Base-by-base conservation (phyloP, 2,113 vertebrate genomes). In the Canis aureus region DNA sequence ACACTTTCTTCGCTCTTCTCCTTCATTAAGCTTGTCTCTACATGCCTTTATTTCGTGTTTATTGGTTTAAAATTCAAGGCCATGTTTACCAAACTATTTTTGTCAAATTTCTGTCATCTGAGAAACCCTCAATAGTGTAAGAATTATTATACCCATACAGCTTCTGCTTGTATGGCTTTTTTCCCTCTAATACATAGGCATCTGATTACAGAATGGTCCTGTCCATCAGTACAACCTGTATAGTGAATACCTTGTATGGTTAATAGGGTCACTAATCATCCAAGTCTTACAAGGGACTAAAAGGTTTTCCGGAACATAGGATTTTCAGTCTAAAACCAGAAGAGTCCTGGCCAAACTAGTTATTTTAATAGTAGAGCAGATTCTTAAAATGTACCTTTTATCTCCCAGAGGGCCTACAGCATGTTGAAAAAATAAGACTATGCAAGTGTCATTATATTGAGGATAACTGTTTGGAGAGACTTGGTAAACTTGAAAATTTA, bases 361-460 rank as follows among this genome's bases (percentile, higher is more conserved):
- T 19, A 74, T 78, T 60, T 78, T 84, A 51, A 74, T 35, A 80
- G 27, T 89, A 95, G 95, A 90, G 27, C 55, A 74, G 10, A 32
- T 66, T 27, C 78, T 97, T 85, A 69, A n/a, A 91, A 43, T 74
- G 3, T 7, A 32, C 0, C 23, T 94, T 84, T 96, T 12, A 79
- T 43, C 43, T 95, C 93, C n/a, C 92, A 99, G 99, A 99, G n/a
- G 99, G 99, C 60, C 98, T 99, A 55, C 97, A 99, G 74, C 97
- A 99, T 2, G 94, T 99, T 32, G 99, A 99, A n/a, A 99, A 99
- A 97, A 99, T 99, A 86, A 99, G 97, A 94, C 97, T 99, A 22
- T 99, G 98, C 95, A 99, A 99, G 97, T 99, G 99, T 95, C 99
- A 99, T 69, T 99, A 99, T 98, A 99, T 99, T 0, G 99, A 99